phyloP scores from a whole-genome alignment of 2,888 invertebrate genomes.

The Pteria penguin region DNA sequence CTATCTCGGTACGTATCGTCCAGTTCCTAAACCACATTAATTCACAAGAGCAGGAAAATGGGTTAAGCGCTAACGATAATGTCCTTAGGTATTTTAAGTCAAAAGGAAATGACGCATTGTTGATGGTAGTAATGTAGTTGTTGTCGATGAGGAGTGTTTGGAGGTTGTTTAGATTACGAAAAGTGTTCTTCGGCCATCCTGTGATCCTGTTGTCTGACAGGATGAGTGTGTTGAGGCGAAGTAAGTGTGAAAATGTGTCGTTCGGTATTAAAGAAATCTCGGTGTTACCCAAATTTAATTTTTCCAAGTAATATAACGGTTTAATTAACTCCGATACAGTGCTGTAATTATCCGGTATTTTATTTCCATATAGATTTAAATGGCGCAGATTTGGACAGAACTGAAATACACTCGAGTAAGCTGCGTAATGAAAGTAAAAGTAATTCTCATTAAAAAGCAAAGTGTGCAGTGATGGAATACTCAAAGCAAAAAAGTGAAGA shows the following conservation, averaged over 20 bases:
- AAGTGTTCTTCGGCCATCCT: conserved; percentile 4
- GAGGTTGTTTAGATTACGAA: conserved; percentile 1
- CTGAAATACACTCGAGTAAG: conserved; percentile 1
- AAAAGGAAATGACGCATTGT: conserved; percentile 2
- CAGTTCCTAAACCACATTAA: conserved; percentile 24
- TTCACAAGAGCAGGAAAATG: conserved; percentile 18
- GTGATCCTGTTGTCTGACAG: conserved; percentile 14
- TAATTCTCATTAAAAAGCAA: conserved; percentile 6
- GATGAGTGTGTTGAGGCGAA: not conserved
- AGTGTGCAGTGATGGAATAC: not conserved
- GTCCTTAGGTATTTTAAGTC: not conserved
- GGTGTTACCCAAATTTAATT: not conserved
- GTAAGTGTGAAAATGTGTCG: conserved; percentile 8
- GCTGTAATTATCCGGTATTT: not conserved
- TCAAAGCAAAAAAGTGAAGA: not conserved
- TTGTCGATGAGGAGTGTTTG: not conserved
- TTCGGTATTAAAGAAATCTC: not conserved
- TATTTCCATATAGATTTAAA: conserved; percentile 2
- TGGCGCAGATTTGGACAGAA: not conserved
- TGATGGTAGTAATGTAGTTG: conserved; percentile 17
- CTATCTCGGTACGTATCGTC: not conserved
- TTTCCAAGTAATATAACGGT: too few relatives aligned
- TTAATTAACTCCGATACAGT: too few relatives aligned
- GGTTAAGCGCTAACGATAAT: conserved; percentile 14
- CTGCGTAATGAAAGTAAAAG: conserved; percentile 26